Evolutionary conservation across 1,140 invertebrate genomes (phyloP), one percentile per base, ranked within the genome.

Genomic region (Anoplophora glabripennis): DNA sequence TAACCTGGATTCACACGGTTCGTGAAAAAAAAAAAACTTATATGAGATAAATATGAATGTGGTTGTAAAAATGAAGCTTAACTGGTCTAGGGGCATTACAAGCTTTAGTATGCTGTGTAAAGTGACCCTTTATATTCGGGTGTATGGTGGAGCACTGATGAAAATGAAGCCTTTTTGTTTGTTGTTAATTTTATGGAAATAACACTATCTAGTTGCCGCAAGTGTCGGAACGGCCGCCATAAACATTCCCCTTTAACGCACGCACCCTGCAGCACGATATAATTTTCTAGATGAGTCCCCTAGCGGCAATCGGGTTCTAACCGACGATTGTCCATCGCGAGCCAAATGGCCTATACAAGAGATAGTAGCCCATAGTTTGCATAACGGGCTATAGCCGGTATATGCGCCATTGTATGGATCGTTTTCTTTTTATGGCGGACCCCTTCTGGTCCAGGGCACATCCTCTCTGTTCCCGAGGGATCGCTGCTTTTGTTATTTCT

Each of bases 361-460:
- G 67, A 69, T 66, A 69, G 61, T 61, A 55, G 60, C 65, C n/a
- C 63, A 65, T 67, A 67, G 63, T 69, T 69, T 69, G 67, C 67
- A 69, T 69, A 69, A 69, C 67, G 49, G 61, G 58, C 58, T 57
- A 62, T 61, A 48, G 67, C 63, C 65, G 21, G 21, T 28, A 28
- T 28, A 28, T 28, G 21, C 21, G 21, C 21, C 57, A 66, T 67
- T 66, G 64, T 62, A 66, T 63, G 58, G 62, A 63, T 63, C 62
- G 58, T 65, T 61, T 63, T 60, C 52, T 69, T 69, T 69, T 69
- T 67, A 67, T 65, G 57, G 14, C 54, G 61, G 57, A 65, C 58
- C 66, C 66, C 60, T 65, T 65, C 59, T 57, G 59, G 51, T 51
- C 42, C 37, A 56, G 56, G 56, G 34, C 49, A 34, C n/a, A 11